Conservation (phyloP, 2,113 vertebrate species). For the Suricata suricatta region DNA sequence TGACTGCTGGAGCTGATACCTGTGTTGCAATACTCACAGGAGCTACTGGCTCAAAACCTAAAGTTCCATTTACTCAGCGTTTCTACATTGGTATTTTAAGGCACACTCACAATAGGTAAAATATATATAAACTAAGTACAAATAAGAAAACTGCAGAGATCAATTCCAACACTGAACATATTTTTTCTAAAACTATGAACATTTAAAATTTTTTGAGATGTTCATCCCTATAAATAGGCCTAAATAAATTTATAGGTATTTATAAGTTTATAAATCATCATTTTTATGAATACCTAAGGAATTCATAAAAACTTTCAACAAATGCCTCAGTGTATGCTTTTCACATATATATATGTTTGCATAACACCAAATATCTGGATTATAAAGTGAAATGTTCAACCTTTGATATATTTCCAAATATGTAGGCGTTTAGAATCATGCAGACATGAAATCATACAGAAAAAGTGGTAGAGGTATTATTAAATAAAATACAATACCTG, state of each 20-base stretch:
- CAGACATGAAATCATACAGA: neutral
- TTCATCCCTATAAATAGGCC: neutral
- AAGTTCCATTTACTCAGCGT: neutral
- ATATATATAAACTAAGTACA: neutral
- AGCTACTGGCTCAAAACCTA: neutral
- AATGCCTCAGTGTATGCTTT: neutral
- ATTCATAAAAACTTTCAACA: slow-evolving; percentile 15
- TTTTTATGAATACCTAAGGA: neutral
- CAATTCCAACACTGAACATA: neutral
- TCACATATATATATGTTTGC: neutral
- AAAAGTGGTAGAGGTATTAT: neutral
- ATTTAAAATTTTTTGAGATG: neutral
- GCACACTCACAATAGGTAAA: neutral
- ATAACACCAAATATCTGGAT: slow-evolving; percentile 39
- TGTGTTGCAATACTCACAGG: neutral
- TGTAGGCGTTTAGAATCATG: neutral
- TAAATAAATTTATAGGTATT: neutral
- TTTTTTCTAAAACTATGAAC: neutral
- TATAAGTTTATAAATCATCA: neutral
- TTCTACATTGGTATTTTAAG: neutral
- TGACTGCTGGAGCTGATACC: neutral
- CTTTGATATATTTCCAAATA: slow-evolving; percentile 27
- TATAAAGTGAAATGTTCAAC: neutral
- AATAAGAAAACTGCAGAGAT: neutral
- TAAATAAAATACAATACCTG: neutral